A percentile compares a stretch with the other conserved stretches of the same genome.
Evolutionary conservation across 2,113 vertebrate species (phyloP).

Genomic region (Ascaphus truei): DNA sequence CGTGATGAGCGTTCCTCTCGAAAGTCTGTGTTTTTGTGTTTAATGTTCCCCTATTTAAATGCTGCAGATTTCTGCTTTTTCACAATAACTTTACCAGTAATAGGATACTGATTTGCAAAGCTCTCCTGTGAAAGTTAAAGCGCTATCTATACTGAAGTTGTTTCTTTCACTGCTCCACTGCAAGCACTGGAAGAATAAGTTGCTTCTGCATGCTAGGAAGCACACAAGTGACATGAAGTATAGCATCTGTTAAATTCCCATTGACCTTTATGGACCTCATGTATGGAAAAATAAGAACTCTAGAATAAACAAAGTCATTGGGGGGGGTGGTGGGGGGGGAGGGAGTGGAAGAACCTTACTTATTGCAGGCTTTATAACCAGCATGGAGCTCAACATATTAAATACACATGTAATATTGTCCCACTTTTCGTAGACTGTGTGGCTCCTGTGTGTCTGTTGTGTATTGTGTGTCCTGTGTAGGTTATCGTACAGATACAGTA

Average conservation of each 20-base stretch:
- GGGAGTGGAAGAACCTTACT: neutral
- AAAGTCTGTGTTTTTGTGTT: too few relatives aligned
- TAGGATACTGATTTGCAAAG: neutral
- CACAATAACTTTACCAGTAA: too few relatives aligned
- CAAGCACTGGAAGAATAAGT: neutral
- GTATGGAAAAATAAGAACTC: neutral
- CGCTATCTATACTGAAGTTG: neutral
- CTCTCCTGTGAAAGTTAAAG: neutral
- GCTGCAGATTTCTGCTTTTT: too few relatives aligned
- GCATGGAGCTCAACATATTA: too few relatives aligned
- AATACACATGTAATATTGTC: too few relatives aligned
- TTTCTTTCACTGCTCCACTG: neutral
- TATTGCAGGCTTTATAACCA: too few relatives aligned
- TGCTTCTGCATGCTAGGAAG: neutral
- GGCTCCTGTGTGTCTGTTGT: too few relatives aligned
- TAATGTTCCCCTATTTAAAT: too few relatives aligned
- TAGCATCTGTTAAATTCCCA: neutral
- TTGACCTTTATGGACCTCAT: neutral
- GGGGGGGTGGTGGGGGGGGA: neutral
- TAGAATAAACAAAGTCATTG: neutral
- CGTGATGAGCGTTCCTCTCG: too few relatives aligned
- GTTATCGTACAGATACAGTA: too few relatives aligned
- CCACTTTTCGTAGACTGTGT: too few relatives aligned
- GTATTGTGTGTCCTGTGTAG: too few relatives aligned
- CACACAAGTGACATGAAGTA: neutral